Evolutionary conservation across 1,140 invertebrate genomes (phyloP).

Genomic region (Neoseiulus cucumeris): DNA sequence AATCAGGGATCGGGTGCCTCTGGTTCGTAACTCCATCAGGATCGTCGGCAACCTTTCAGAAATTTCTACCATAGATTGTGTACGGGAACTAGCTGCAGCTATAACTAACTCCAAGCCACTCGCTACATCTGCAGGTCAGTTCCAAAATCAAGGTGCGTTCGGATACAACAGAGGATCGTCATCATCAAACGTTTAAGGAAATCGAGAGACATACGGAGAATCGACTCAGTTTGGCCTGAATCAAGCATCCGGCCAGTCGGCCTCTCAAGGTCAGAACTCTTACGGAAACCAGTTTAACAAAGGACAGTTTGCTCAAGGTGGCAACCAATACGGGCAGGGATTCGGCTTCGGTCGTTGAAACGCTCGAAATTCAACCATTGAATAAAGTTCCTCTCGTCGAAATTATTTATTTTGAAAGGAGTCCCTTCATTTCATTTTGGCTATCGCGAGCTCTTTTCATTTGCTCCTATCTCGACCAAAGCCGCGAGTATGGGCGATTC

Average conservation of each 20-base stretch:
- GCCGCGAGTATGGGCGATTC: too few species aligned
- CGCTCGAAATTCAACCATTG: too few species aligned
- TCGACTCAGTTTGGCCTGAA: background rate
- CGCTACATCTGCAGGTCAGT: background rate
- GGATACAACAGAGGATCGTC: background rate
- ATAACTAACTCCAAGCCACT: background rate
- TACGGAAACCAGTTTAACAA: background rate
- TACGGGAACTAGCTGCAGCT: background rate
- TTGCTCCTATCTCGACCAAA: too few species aligned
- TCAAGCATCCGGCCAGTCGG: background rate
- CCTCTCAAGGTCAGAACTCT: background rate
- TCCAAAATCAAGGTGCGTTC: constrained; percentile 5
- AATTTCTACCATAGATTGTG: background rate
- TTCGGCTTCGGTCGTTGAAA: background rate
- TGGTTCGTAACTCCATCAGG: background rate
- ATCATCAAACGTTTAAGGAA: background rate
- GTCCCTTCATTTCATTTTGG: too few species aligned
- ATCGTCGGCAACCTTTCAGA: background rate
- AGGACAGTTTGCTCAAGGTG: background rate
- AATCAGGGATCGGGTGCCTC: background rate
- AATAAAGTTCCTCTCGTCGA: too few species aligned
- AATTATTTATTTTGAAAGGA: too few species aligned
- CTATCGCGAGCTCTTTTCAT: too few species aligned
- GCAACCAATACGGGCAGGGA: background rate
- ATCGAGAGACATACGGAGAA: background rate